Conservation (phyloP, 2,113 vertebrate genomes). For the Sander vitreus region DNA sequence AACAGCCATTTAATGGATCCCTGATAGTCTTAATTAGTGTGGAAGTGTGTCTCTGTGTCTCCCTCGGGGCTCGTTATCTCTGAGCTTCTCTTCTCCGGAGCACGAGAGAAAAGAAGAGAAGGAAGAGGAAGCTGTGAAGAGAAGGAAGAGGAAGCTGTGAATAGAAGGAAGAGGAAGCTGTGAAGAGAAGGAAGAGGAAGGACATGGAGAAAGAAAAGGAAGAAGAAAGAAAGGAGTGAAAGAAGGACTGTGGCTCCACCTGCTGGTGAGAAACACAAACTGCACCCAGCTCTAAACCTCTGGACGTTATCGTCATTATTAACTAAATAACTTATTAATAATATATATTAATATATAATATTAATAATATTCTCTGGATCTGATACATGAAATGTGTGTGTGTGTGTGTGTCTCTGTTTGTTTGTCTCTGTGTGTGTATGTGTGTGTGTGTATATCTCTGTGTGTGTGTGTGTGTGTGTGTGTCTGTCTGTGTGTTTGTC, state of each 20-base stretch:
- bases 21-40: slow-evolving; percentile 64
- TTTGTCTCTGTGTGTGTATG: no score
- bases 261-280: slow-evolving; percentile 34
- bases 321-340: no score
- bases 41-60: slow-evolving; percentile 8
- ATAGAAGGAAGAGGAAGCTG: not conserved
- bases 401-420: no score
- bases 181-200: no score
- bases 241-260: slow-evolving; percentile 26
- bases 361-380: no score
- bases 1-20: slow-evolving; percentile 63
- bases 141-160: not conserved
- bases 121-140: not conserved
- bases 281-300: not conserved
- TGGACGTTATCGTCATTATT: no score
- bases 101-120: not conserved
- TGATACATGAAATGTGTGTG: no score
- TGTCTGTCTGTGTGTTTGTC: no score
- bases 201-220: not conserved
- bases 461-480: no score
- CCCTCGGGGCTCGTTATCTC: slow-evolving; percentile 61
- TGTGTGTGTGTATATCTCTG: no score
- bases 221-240: not conserved
- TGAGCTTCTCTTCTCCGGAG: slow-evolving; percentile 4
- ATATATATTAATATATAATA: no score